Base-by-base conservation (phyloP, 1,140 invertebrate genomes). In the Eciton burchellii region DNA sequence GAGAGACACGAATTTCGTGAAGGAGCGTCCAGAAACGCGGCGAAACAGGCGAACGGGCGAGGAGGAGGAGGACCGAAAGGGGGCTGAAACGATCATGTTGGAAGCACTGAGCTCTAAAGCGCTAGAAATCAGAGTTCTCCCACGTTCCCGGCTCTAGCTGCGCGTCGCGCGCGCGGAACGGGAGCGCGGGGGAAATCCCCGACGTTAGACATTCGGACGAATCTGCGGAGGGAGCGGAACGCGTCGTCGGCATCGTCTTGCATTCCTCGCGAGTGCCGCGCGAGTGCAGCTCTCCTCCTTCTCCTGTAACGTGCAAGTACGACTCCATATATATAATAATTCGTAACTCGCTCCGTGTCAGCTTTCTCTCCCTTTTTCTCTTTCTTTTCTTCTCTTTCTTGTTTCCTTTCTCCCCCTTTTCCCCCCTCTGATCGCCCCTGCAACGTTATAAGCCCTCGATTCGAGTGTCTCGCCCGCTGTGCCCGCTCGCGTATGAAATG, bases 341-440 rank as follows among this genome's bases (percentile, higher is more conserved):
- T 77, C 66, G 81, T 77, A 76, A 83, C 66, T 45, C 59, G 66
- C n/a, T n/a, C n/a, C n/a, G n/a, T n/a, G n/a, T n/a, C n/a, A n/a
- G n/a, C n/a, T n/a, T n/a, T 3, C 35, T 35, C 35, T 35, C 35
- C 6, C 35, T 35, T 6, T 35, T 6, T 35, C 35, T 35, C 35
- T 2, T 82, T 47, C 59, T 24, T 81, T 54, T 68, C 43, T 63
- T 65, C 62, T 63, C 21, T 73, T 60, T 77, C 6, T 26, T 63
- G 62, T 52, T 24, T 77, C 1, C 43, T 54, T 71, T n/a, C 35
- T 56, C n/a, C n/a, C n/a, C n/a, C n/a, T 49, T 49, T 63, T 66
- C n/a, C 35, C 21, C 59, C n/a, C 45, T 74, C 45, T 57, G 47
- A 43, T 86, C 72, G 65, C 74, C 56, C 56, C 49, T 56, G 21